These are phyloP conservation scores for Nomada lathburiana DNA, from an alignment of 2,888 invertebrate species.

Conservation along the genomic window DNA sequence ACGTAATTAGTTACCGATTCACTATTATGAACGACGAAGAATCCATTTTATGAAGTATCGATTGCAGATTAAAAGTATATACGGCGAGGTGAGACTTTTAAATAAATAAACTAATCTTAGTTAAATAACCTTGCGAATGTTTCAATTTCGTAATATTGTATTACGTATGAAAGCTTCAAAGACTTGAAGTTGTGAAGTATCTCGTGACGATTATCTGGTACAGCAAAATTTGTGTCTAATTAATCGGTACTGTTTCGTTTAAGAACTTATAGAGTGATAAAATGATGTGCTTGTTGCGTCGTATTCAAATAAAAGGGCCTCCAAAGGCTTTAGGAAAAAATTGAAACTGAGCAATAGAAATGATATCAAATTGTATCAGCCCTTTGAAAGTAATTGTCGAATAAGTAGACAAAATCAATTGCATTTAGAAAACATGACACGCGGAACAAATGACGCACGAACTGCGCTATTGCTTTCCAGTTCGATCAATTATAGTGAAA, in stretches of 20 bases:
- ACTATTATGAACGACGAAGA: too few relatives aligned
- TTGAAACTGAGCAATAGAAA: not conserved
- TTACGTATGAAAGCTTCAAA: slow-evolving; percentile 5
- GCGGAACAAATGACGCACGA: too few relatives aligned
- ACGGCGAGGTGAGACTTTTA: not conserved
- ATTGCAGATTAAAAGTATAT: too few relatives aligned
- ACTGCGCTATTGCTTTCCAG: not conserved
- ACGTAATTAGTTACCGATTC: not conserved
- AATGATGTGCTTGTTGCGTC: not conserved
- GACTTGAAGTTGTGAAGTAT: not conserved
- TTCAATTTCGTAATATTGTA: not conserved
- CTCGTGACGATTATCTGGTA: not conserved
- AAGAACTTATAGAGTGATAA: too few relatives aligned
- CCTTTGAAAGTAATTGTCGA: not conserved
- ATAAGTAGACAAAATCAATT: too few relatives aligned
- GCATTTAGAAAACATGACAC: too few relatives aligned
- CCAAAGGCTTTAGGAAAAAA: not conserved
- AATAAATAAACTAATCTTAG: not conserved
- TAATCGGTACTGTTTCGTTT: too few relatives aligned
- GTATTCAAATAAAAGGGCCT: not conserved
- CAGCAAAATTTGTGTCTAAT: not conserved
- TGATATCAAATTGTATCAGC: not conserved
- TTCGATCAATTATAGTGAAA: not conserved
- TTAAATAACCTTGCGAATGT: not conserved
- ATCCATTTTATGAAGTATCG: too few relatives aligned